Evolutionary conservation across 2,113 vertebrate genomes (phyloP).

Genomic region (Vireo altiloquus): DNA sequence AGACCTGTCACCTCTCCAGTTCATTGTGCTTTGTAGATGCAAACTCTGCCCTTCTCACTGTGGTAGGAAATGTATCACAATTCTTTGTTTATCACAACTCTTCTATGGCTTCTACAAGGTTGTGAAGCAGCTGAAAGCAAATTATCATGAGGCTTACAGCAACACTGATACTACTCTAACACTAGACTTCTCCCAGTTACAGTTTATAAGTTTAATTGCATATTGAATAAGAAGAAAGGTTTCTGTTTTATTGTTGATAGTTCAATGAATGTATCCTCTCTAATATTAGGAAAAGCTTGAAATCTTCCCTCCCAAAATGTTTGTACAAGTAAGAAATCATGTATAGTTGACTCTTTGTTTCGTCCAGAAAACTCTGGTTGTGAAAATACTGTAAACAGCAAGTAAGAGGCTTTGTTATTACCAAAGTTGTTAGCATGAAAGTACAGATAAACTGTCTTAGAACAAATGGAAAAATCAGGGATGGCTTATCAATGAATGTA

Average conservation of each 20-base stretch:
- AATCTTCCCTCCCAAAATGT: background rate
- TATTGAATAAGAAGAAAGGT: background rate
- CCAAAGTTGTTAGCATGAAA: background rate
- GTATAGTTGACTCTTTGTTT: background rate
- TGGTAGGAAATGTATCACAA: background rate
- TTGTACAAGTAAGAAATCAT: background rate
- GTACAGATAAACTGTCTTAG: background rate
- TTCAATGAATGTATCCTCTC: background rate
- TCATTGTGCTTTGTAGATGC: background rate
- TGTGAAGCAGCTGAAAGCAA: background rate
- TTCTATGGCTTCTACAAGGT: background rate
- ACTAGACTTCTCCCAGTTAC: background rate
- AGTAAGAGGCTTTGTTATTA: background rate
- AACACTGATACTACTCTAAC: background rate
- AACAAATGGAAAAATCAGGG: background rate
- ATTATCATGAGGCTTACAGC: background rate
- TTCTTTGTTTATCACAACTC: background rate
- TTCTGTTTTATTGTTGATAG: background rate
- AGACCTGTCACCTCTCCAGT: background rate
- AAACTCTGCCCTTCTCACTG: background rate
- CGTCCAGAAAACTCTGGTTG: background rate
- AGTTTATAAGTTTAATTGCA: background rate
- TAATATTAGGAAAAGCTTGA: background rate
- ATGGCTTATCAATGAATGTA: background rate
- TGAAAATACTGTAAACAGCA: background rate